Conservation (phyloP, 1,140 invertebrate genomes). For the Temnothorax curvispinosus region DNA sequence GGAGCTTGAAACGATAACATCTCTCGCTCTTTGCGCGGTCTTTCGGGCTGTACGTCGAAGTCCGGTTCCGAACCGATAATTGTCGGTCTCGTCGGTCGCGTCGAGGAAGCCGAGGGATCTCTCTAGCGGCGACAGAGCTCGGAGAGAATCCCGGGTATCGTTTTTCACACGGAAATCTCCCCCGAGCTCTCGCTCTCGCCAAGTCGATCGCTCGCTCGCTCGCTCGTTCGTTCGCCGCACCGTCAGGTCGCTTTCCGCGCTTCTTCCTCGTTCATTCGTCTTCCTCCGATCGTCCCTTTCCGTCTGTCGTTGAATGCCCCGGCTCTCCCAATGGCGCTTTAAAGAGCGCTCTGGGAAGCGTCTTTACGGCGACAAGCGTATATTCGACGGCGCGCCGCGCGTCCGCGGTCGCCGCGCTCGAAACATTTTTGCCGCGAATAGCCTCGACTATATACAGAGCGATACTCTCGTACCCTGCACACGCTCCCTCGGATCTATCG, state of each 20-base stretch:
- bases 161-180: constrained; percentile 63
- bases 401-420: constrained; percentile 6
- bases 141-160: constrained; percentile 56
- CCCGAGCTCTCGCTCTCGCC: constrained; percentile 25
- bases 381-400: constrained; percentile 3
- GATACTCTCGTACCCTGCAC: constrained; percentile 1
- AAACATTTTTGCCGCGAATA: constrained; percentile 58
- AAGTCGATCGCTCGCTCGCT: constrained; percentile 39
- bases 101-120: constrained; percentile 31
- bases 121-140: constrained; percentile 37
- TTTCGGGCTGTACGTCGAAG: constrained; percentile 14
- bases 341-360: constrained; percentile 49
- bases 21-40: constrained; percentile 48
- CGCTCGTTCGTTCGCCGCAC: background rate
- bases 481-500: constrained; percentile 23
- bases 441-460: background rate
- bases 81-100: constrained; percentile 54
- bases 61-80: constrained; percentile 47
- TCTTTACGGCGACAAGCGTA: constrained; percentile 46
- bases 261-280: constrained; percentile 29
- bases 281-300: constrained; percentile 21
- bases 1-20: constrained; percentile 23
- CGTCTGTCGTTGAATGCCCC: constrained; percentile 21
- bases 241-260: constrained; percentile 47
- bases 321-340: constrained; percentile 54